These are phyloP conservation scores for Erpobdella octoculata DNA, from an alignment of 2,888 invertebrate species.

Conservation along the genomic window DNA sequence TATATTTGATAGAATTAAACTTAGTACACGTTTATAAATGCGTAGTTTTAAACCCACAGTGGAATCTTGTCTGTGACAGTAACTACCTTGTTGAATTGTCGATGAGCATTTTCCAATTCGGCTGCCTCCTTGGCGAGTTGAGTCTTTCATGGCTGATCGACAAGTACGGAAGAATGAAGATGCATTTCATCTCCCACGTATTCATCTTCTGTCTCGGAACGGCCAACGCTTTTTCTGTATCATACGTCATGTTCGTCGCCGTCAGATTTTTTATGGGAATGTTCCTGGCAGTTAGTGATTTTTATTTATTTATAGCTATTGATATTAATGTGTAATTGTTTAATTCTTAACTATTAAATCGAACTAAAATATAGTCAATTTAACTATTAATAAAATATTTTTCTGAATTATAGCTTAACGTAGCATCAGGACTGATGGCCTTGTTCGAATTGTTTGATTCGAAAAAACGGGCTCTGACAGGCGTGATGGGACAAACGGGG, in stretches of 20 bases:
- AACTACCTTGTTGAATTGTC: slow-evolving; percentile 35
- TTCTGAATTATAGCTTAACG: background rate
- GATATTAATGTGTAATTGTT: background rate
- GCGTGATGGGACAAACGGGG: slow-evolving; percentile 30
- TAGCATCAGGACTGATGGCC: slow-evolving; percentile 28
- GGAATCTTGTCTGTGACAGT: slow-evolving; percentile 34
- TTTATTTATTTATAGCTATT: background rate
- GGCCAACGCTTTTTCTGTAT: slow-evolving; percentile 27
- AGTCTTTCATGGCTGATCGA: slow-evolving; percentile 28
- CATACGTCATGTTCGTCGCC: slow-evolving; percentile 28
- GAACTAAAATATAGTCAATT: background rate
- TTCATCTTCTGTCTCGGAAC: slow-evolving; percentile 25
- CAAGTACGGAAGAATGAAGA: slow-evolving; percentile 30
- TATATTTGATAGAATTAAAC: too few relatives aligned
- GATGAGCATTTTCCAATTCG: slow-evolving; percentile 30
- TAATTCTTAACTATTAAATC: background rate
- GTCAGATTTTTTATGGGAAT: slow-evolving; percentile 26
- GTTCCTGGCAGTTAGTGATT: slow-evolving; percentile 22
- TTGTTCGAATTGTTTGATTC: slow-evolving; percentile 36
- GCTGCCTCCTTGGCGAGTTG: slow-evolving; percentile 21
- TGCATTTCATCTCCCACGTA: slow-evolving; percentile 21
- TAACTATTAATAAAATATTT: background rate
- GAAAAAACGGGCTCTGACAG: slow-evolving; percentile 30
- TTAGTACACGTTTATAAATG: background rate
- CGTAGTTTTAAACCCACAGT: slow-evolving; percentile 19